These are phyloP conservation scores for Lampris incognitus DNA, from an alignment of 2,113 vertebrate species.

Conservation along the genomic window DNA sequence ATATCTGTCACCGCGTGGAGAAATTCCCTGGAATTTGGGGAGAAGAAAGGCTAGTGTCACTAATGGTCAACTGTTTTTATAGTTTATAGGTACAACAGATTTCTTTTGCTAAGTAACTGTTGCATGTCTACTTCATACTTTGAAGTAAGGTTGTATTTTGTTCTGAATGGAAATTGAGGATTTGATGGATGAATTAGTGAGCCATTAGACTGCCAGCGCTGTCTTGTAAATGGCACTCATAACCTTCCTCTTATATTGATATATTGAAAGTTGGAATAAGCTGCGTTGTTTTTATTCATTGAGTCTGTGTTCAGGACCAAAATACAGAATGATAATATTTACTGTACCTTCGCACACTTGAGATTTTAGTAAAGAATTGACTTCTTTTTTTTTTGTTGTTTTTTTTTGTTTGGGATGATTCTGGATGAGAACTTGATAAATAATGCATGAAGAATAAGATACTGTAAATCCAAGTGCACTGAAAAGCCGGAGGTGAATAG, in stretches of 20 bases:
- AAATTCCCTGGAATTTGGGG: constrained; percentile 72
- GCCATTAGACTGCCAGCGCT: constrained; percentile 24
- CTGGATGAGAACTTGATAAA: constrained; percentile 51
- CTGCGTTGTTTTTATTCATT: constrained; percentile 29
- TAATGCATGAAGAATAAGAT: constrained; percentile 53
- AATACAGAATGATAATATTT: constrained; percentile 20
- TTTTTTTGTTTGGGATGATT: constrained; percentile 43
- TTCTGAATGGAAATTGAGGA: background rate
- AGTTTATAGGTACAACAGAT: constrained; percentile 36
- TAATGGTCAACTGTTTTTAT: constrained; percentile 64
- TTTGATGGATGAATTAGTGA: constrained; percentile 50
- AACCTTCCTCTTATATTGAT: constrained; percentile 49
- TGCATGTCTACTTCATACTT: constrained; percentile 21
- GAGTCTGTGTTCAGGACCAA: constrained; percentile 1
- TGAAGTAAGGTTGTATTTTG: constrained; percentile 4
- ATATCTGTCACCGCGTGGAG: constrained; percentile 63
- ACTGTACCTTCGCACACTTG: background rate
- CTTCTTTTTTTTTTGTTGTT: constrained; percentile 24
- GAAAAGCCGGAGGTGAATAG: constrained; percentile 63
- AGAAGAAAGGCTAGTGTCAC: constrained; percentile 51
- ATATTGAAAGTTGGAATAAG: constrained; percentile 1
- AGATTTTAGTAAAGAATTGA: constrained; percentile 20
- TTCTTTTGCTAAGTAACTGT: constrained; percentile 17
- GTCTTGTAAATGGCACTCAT: constrained; percentile 38
- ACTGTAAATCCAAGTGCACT: constrained; percentile 53